Base-by-base conservation (phyloP, 2,797 vertebrate species). In the Pipistrellus kuhlii region DNA sequence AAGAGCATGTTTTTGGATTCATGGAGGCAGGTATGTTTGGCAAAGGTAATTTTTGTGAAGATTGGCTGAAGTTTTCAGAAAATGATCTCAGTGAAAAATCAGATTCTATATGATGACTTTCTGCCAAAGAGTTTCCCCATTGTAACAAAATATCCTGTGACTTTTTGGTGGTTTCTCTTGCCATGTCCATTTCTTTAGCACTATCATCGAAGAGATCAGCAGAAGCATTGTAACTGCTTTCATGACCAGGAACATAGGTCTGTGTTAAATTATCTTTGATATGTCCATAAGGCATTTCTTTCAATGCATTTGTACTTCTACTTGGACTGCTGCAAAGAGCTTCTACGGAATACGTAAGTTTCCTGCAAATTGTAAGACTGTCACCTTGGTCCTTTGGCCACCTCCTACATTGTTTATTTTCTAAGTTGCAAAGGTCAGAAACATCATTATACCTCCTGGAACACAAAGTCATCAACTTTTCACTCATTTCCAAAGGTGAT, bases 121-220 rank as follows among this genome's bases (percentile, higher is more conserved):
- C 93, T 71, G 88, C 32, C 93, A 88, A 87, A 92, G 46, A 78
- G 38, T 76, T 85, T 84, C 95, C 97, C 72, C 75, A 44, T 3
- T 69, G 51, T 62, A 95, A 94, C n/a, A 90, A 85, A 91, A 85
- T 46, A 93, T 51, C 53, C 69, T 86, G 86, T 14, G 96, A 95
- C 64, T 95, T 95, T 93, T 73, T 96, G 30, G 93, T 86, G 25
- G 73, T 95, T 89, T 97, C 95, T 41, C 57, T 83, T 73, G 81
- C 55, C n/a, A 87, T 94, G 84, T 86, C 94, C 41, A 53, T 38
- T n/a, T 96, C 95, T 92, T 95, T 95, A 78, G 90, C 32, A 95
- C 53, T 97, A 86, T 90, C 84, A 83, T 98, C 98, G 96, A 98
- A 99, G 53, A 99, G 98, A 95, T 99, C 98, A 82, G 97, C 98